Evolutionary conservation across 1,140 invertebrate species (phyloP).

Genomic region (Zaprionus inermis): DNA sequence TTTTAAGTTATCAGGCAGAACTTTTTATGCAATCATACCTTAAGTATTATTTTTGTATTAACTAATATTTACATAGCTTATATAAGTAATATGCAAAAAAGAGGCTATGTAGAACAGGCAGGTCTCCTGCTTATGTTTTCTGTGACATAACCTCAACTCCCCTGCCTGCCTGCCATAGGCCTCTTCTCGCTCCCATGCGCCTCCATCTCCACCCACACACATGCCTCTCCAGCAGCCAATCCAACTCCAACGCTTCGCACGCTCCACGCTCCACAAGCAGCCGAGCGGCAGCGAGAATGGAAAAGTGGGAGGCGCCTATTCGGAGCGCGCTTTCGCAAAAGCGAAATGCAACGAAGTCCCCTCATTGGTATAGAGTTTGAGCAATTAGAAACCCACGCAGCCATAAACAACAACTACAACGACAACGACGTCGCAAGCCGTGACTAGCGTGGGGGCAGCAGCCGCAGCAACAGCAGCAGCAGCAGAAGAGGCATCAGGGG

Average conservation of each 20-base stretch:
- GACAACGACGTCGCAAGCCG: conserved; percentile 1
- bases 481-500: conserved; percentile 9
- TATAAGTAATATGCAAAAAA: no score
- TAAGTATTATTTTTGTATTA: no score
- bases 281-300: conserved; percentile 41
- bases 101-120: not conserved
- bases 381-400: conserved; percentile 83
- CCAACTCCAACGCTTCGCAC: conserved; percentile 25
- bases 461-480: conserved; percentile 6
- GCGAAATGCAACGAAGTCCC: conserved; percentile 77
- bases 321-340: conserved; percentile 68
- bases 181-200: not conserved
- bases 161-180: not conserved
- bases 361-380: conserved; percentile 82
- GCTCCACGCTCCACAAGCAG: conserved; percentile 20
- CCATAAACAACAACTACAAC: conserved; percentile 76
- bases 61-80: no score
- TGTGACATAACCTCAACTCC: not conserved
- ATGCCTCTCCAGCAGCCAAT: conserved; percentile 6
- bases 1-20: no score
- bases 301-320: conserved; percentile 82
- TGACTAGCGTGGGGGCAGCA: not conserved
- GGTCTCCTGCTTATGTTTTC: not conserved
- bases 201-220: conserved; percentile 8
- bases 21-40: no score